These are phyloP conservation scores for Schlechtendalia chinensis DNA, from an alignment of 1,140 invertebrate genomes.

Conservation along the genomic window DNA sequence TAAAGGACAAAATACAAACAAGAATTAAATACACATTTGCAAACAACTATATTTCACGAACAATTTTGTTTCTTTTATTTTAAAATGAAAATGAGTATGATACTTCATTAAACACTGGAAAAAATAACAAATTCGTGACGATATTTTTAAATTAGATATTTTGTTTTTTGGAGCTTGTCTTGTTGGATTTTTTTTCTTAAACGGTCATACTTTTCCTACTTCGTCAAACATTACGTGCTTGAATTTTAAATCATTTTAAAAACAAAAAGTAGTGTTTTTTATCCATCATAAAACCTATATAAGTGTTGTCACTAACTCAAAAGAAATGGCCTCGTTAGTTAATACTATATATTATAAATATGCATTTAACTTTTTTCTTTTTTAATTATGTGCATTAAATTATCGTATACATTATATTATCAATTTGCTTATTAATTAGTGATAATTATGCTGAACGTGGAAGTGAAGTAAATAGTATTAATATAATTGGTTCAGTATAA, in stretches of 20 bases:
- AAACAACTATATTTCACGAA: not conserved
- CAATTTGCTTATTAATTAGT: too few relatives aligned
- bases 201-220: constrained; percentile 20
- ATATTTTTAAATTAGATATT: constrained; percentile 37
- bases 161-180: not conserved
- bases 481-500: too few relatives aligned
- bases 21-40: not conserved
- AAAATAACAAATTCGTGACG: constrained; percentile 38
- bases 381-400: not conserved
- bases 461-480: too few relatives aligned
- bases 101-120: constrained; percentile 39
- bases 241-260: constrained; percentile 15
- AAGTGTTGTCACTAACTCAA: not conserved
- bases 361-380: too few relatives aligned
- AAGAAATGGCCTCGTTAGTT: not conserved
- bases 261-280: not conserved
- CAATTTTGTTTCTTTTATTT: constrained; percentile 4
- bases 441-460: too few relatives aligned
- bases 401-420: not conserved
- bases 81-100: constrained; percentile 10
- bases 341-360: too few relatives aligned
- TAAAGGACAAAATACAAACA: constrained; percentile 1
- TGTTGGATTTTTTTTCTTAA: constrained; percentile 19
- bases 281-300: not conserved
- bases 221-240: constrained; percentile 29